A percentile compares a stretch with the other conserved stretches of the same genome.
These are phyloP conservation scores for Galerucella nymphaeae DNA, from an alignment of 2,888 invertebrate genomes.

Conservation along the genomic window DNA sequence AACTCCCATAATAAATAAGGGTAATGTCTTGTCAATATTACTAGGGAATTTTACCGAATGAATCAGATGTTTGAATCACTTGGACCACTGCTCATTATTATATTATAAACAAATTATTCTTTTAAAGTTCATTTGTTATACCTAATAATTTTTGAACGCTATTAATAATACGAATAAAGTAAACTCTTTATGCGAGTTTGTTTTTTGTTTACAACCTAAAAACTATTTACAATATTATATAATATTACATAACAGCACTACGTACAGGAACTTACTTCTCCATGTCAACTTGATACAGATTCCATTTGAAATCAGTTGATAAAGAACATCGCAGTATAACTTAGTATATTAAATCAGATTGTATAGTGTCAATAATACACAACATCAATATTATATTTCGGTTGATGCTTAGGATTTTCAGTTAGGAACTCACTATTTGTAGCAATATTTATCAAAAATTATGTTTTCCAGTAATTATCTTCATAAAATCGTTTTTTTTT, in stretches of 20 bases:
- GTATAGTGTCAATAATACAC: too few relatives aligned
- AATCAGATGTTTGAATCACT: conserved; percentile 39
- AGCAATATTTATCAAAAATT: too few relatives aligned
- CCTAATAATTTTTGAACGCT: conserved; percentile 58
- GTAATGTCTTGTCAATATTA: conserved; percentile 13
- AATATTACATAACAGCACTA: conserved; percentile 46
- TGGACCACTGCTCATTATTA: conserved; percentile 46
- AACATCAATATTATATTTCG: too few relatives aligned
- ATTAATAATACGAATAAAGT: conserved; percentile 58
- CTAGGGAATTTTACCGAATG: conserved; percentile 21
- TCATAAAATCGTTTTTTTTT: background rate
- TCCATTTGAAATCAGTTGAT: background rate
- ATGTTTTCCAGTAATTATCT: background rate
- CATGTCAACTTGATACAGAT: conserved; percentile 36
- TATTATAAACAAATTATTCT: conserved; percentile 59
- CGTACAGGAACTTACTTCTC: conserved; percentile 28
- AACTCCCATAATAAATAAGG: background rate
- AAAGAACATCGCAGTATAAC: background rate
- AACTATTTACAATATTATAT: conserved; percentile 52
- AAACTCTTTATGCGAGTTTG: conserved; percentile 58
- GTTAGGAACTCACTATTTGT: too few relatives aligned
- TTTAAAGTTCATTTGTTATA: conserved; percentile 42
- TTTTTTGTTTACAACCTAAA: conserved; percentile 55
- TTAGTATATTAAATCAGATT: too few relatives aligned
- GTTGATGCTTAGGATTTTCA: too few relatives aligned